Base-by-base conservation (phyloP, 2,797 vertebrate species). In the Anguilla obscura region DNA sequence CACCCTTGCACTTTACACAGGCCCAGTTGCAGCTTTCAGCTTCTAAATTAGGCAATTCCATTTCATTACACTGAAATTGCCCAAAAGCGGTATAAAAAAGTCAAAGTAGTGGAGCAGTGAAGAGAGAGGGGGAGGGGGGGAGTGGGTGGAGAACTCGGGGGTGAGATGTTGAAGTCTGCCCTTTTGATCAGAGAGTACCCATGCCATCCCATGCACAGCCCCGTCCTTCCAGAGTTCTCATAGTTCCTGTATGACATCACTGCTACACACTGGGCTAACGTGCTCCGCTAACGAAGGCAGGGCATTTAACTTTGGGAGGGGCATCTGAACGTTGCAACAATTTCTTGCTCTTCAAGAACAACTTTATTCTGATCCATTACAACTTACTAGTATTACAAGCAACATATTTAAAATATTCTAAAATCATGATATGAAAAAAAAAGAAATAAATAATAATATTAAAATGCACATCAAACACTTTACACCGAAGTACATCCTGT, bases 21-120 rank as follows among this genome's bases (percentile, higher is more conserved):
- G 89, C 91, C 89, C 90, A 84, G 89, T 58, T 21, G 86, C 85
- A 91, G 92, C 92, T 92, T 91, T 90, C 90, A 89, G 92, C 87
- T 89, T 92, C 90, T 88, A 91, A 93, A 93, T 94, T 91, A 85
- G 92, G 91, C 90, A 92, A 89, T 93, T 92, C 91, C 91, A 92
- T 92, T 90, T 87, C 88, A 83, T 88, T 93, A 93, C 92, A 92
- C 93, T 4, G 52, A 85, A 94, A 93, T 92, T 92, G 91, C 92
- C 93, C 91, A 92, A 85, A 82, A 92, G 93, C 92, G 85, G 74
- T 85, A 92, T 88, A 86, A 91, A 90, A 88, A 83, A 91, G 87
- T 88, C 48, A 58, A 90, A 84, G 91, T 52, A 86, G 89, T 91
- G 16, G n/a, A 30, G 84, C 14, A 54, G 48, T 27, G 56, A 45